These are phyloP conservation scores for Laticauda laticaudata DNA, from an alignment of 2,113 vertebrate species.

Conservation along the genomic window DNA sequence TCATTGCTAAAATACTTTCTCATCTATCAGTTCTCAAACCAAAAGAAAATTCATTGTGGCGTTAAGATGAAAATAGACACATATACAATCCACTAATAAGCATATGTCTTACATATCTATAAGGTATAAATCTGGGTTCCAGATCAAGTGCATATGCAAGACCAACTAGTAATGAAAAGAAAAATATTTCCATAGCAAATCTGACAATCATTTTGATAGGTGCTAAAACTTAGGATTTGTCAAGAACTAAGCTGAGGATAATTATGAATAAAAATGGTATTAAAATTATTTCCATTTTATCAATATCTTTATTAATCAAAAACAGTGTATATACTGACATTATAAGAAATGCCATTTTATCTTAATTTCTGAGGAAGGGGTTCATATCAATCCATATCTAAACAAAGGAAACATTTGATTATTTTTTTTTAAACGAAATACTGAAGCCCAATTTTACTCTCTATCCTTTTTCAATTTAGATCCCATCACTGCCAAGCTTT, in stretches of 20 bases:
- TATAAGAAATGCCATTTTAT: background rate
- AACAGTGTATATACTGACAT: background rate
- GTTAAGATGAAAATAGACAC: background rate
- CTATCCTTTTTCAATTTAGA: background rate
- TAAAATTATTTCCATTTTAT: background rate
- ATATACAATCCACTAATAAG: background rate
- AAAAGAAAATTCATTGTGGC: background rate
- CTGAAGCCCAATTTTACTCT: background rate
- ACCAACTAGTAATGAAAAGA: background rate
- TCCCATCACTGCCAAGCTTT: constrained; percentile 13
- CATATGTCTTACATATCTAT: background rate
- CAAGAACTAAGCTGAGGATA: background rate
- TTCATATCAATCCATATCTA: background rate
- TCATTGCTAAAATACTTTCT: background rate
- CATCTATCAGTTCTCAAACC: constrained; percentile 1
- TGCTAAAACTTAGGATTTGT: background rate
- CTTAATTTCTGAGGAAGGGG: background rate
- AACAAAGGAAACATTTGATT: background rate
- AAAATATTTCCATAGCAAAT: fast-evolving
- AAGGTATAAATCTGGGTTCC: background rate
- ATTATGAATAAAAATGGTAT: background rate
- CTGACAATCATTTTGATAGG: background rate
- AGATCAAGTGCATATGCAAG: background rate
- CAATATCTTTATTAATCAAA: background rate
- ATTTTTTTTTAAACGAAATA: background rate